Evolutionary conservation across 1,140 invertebrate species (phyloP).

Genomic region (Polypedilum pembai): DNA sequence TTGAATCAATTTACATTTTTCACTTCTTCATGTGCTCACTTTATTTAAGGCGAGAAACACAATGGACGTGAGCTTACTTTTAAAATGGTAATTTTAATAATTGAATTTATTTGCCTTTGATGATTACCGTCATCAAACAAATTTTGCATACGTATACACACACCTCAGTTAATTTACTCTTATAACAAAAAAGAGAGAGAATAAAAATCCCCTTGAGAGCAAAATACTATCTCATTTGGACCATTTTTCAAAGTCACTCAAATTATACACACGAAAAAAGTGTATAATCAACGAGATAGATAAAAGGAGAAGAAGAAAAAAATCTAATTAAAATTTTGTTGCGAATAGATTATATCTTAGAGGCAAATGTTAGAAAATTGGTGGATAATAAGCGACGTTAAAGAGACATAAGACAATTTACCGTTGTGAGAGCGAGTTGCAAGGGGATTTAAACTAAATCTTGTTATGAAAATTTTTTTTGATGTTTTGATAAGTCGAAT

Average conservation of each 20-base stretch:
- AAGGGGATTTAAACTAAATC: no score
- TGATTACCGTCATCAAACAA: not conserved
- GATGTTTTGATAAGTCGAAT: no score
- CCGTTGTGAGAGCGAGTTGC: no score
- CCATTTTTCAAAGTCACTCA: not conserved
- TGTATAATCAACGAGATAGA: not conserved
- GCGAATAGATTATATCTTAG: not conserved
- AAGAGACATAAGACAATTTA: no score
- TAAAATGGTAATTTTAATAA: conserved; percentile 24
- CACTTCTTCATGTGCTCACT: not conserved
- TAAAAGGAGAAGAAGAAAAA: not conserved
- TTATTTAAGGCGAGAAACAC: no score
- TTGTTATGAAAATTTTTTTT: no score
- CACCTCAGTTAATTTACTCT: no score
- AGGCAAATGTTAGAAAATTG: conserved; percentile 1
- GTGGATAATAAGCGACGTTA: not conserved
- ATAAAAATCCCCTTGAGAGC: no score
- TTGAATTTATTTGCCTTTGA: conserved; percentile 28
- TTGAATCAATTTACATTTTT: conserved; percentile 26
- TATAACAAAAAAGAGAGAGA: no score
- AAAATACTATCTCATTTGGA: not conserved
- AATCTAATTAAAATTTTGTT: conserved; percentile 20
- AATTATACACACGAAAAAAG: not conserved
- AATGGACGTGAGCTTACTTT: conserved; percentile 34
- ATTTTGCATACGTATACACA: no score